Evolutionary conservation across 1,140 invertebrate species (phyloP), one percentile per base, ranked within the genome.

Genomic region (Trigoniulus corallinus): DNA sequence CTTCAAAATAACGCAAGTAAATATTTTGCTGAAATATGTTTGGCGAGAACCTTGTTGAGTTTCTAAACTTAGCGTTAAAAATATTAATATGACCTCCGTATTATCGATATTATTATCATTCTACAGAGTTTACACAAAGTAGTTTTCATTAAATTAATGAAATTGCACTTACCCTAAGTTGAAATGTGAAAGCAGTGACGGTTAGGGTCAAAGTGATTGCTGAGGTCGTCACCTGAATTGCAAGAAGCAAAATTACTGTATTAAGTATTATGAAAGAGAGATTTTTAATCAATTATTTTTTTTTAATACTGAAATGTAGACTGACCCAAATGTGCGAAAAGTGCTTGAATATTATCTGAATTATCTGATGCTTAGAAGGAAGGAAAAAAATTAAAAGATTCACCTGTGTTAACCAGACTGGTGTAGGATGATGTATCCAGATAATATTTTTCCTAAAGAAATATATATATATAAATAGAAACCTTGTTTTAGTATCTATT

Each of bases 351-450:
- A 7, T 34, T 15, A 34, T 34, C 15, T n/a, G n/a, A 34, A 34
- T 34, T 7, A 34, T 7, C 15, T 34, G 15, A 7, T 34, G 15
- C 29, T 34, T n/a, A n/a, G n/a, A n/a, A n/a, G n/a, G n/a, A n/a
- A n/a, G n/a, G 29, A 7, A 34, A 34, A 34, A 34, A 34, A 7
- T 34, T 7, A 7, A 34, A 7, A 15, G 7, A 15, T 52, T 51
- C 53, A 62, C 79, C 70, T 96, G 89, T 22, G 88, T 78, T 50
- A 84, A 72, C 89, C 91, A 95, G 39, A 96, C 69, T 54, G 79
- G 78, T 24, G 85, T 69, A 1, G 82, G 79, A 56, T 88, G 73
- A 61, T 88, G 82, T 57, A 96, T 89, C 86, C 86, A 95, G 60
- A 88, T 67, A 61, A 97, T 93, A 21, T 83, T 85, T 59, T 91